Evolutionary conservation across 2,797 vertebrate species (phyloP).

Genomic region (Sebastes hubbsi): DNA sequence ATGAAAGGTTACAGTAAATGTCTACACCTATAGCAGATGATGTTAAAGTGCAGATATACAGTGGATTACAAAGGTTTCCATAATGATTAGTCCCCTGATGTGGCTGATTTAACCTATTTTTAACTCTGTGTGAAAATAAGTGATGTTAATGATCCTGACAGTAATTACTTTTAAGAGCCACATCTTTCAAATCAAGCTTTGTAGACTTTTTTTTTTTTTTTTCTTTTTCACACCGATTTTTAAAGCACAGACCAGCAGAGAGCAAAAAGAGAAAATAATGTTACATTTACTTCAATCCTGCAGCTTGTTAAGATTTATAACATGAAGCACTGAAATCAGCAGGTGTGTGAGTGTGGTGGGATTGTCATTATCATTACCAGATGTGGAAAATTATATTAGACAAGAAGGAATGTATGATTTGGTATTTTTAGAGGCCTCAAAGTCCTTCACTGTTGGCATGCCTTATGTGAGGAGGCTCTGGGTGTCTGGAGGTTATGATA

Average conservation of each 20-base stretch:
- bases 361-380: not conserved
- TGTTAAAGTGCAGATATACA: not conserved
- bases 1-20: not conserved
- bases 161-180: constrained; percentile 25
- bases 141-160: constrained; percentile 21
- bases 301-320: constrained; percentile 3
- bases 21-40: not conserved
- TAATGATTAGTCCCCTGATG: constrained; percentile 4
- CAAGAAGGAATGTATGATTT: not conserved
- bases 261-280: not conserved
- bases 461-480: not conserved
- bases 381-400: not conserved
- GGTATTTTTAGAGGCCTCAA: no score
- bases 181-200: constrained; percentile 8
- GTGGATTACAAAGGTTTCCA: constrained; percentile 19
- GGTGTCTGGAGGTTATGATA: not conserved
- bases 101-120: constrained; percentile 24
- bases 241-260: not conserved
- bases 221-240: not conserved
- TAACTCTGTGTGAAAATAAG: constrained; percentile 40
- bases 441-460: not conserved
- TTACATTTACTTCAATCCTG: not conserved
- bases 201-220: not conserved
- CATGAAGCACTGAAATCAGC: not conserved
- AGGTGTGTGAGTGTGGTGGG: not conserved